Base-by-base conservation (phyloP, 2,888 invertebrate species). In the Ditula angustiorana region DNA sequence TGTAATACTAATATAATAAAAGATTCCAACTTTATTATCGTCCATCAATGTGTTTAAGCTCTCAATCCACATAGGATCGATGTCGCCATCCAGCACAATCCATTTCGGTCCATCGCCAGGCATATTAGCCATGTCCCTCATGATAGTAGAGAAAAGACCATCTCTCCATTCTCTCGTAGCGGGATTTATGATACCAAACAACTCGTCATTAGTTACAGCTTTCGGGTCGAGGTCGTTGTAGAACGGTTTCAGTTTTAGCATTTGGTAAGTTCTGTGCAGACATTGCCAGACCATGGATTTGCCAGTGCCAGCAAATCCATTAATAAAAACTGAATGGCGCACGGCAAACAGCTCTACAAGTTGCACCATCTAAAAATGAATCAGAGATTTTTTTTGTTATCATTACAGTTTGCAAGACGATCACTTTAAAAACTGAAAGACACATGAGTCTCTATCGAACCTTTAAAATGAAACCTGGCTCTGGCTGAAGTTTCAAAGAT, bases 21-120 rank as follows among this genome's bases (percentile, higher is more conserved):
- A 11, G 70, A 72, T 61, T 69, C 26, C n/a, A 13, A 96, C 96
- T 93, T 99, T 99, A 85, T 99, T 99, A 82, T 99, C 99, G 84
- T 99, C 99, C 98, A 99, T 99, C 16, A 99, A 95, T 2, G 98
- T 99, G 82, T 99, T 99, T 26, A 99, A 93, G 30, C 98, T 98
- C 88, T 99, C 98, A 78, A 99, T 99, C 99, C 98, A 99, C 98
- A 98, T 98, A 0, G 98, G 98, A 92, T 99, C 98, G 74, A 99
- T 98, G 81, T 99, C 98, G 16, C 99, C 98, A 85, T 99, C 99
- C 50, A 98, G 94, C 7, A 99, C 96, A 74, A 99, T 98, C 99
- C 99, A 99, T 83, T 98, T 98, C 0, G 97, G 96, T 0, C 96
- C 96, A 75, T 96, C 96, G 0, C 97, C 97, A 0, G 95, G 91